Conservation (phyloP, 2,797 vertebrate species). For the Mastacembelus armatus region DNA sequence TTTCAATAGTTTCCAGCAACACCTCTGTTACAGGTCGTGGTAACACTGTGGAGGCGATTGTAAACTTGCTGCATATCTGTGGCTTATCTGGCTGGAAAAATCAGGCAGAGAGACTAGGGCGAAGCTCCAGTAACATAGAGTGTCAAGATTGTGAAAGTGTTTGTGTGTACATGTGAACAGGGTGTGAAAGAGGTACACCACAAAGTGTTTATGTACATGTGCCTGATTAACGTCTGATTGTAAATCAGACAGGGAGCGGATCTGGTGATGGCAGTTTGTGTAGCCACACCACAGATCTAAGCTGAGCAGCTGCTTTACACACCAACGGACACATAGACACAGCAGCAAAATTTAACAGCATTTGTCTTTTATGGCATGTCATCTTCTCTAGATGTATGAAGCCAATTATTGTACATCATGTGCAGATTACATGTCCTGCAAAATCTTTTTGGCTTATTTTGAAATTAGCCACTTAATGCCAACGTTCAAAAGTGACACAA, state of each 20-base stretch:
- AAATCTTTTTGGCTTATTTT: neutral
- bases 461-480: neutral
- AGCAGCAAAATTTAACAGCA: neutral
- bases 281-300: constrained; percentile 56
- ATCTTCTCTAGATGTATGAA: neutral
- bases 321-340: constrained; percentile 50
- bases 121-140: neutral
- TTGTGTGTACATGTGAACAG: constrained; percentile 24
- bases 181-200: constrained; percentile 43
- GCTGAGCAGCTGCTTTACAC: constrained; percentile 62
- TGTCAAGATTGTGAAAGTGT: constrained; percentile 42
- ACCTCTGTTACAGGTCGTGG: too few relatives aligned
- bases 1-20: too few relatives aligned
- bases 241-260: constrained; percentile 78
- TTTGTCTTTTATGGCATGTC: neutral
- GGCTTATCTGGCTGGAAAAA: neutral
- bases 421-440: neutral
- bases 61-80: neutral
- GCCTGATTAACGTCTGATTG: constrained; percentile 75
- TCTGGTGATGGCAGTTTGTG: constrained; percentile 62
- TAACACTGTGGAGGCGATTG: too few relatives aligned
- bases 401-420: neutral
- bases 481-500: neutral
- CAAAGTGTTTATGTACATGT: constrained; percentile 48
- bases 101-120: neutral